These are phyloP conservation scores for Xiphorhynchus elegans DNA, from an alignment of 2,113 vertebrate species.

Conservation along the genomic window DNA sequence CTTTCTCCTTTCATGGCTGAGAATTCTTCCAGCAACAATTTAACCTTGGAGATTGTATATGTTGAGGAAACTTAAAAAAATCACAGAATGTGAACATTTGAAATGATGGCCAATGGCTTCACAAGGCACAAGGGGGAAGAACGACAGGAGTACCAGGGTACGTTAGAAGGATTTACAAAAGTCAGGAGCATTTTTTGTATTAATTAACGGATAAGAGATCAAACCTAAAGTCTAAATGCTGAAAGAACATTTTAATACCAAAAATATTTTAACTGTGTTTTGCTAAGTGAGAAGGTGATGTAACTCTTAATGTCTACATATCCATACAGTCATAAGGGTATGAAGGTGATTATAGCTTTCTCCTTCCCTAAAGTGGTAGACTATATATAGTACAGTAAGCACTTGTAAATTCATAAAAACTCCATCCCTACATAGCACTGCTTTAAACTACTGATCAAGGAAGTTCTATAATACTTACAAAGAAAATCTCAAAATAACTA, in stretches of 20 bases:
- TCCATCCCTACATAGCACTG: fast-evolving
- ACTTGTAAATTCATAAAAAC: background rate
- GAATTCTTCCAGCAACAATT: background rate
- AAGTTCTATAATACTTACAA: background rate
- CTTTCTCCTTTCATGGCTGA: background rate
- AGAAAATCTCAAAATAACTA: background rate
- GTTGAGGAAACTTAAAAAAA: background rate
- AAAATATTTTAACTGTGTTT: background rate
- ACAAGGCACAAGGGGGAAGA: fast-evolving
- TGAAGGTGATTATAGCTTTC: background rate
- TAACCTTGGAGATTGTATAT: background rate
- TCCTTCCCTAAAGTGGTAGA: background rate
- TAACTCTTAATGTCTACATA: background rate
- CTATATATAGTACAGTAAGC: background rate
- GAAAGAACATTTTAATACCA: background rate
- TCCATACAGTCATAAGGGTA: background rate
- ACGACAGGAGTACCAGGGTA: background rate
- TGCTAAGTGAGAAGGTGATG: background rate
- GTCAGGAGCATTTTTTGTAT: background rate
- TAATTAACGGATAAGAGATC: background rate
- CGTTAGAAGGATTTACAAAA: background rate
- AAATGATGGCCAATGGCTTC: background rate
- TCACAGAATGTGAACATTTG: background rate
- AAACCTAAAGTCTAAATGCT: background rate
- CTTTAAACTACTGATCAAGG: background rate